Percentiles rank a stretch among this genome's conserved stretches.
Evolutionary conservation across 2,797 vertebrate species (phyloP).

Genomic region (Acanthis flammea): DNA sequence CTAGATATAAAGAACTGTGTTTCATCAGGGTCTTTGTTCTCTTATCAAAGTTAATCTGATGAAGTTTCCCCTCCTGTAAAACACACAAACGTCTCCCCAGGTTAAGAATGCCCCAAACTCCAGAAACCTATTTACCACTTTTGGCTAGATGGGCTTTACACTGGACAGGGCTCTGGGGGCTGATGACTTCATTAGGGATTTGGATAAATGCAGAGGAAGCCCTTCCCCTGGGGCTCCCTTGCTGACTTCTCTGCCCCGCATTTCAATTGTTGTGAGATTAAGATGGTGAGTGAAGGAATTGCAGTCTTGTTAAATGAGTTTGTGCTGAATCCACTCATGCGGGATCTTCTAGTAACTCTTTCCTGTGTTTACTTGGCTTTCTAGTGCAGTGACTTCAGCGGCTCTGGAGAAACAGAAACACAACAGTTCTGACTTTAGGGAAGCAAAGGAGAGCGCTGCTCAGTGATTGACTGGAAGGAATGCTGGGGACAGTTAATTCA

Average conservation of each 20-base stretch:
- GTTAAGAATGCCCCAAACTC: background rate
- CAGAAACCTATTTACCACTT: background rate
- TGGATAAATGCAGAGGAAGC: background rate
- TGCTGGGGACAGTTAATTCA: background rate
- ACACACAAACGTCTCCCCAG: background rate
- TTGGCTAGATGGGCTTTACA: background rate
- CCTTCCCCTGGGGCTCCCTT: background rate
- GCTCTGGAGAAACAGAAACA: background rate
- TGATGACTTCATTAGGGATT: background rate
- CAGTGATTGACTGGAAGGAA: background rate
- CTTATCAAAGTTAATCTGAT: slow-evolving; percentile 9
- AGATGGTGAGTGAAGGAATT: background rate
- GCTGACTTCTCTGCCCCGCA: background rate
- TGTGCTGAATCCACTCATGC: background rate
- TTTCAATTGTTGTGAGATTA: slow-evolving; percentile 34
- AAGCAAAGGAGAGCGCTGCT: background rate
- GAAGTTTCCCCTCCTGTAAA: slow-evolving; percentile 9
- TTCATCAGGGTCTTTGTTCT: slow-evolving; percentile 46
- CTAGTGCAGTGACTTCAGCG: background rate
- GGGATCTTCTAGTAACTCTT: background rate
- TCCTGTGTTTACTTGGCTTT: background rate
- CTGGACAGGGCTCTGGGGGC: background rate
- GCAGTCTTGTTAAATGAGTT: background rate
- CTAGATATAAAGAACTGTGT: background rate
- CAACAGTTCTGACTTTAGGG: background rate